Evolutionary conservation across 2,113 vertebrate species (phyloP), one percentile per base, ranked within the genome.

Genomic region (Mus spicilegus): DNA sequence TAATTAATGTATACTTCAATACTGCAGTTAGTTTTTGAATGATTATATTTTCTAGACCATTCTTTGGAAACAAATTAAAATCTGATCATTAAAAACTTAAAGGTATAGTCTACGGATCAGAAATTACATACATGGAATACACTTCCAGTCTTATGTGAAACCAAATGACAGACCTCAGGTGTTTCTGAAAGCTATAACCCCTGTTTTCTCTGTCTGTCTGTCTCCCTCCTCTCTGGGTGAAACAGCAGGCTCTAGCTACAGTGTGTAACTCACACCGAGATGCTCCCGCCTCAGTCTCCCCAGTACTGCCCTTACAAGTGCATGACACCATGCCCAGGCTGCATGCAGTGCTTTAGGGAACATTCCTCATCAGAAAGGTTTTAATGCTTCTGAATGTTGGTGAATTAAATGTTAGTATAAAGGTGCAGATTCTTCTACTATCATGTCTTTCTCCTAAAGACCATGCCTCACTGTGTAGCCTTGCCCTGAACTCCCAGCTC

Each of bases 21-120:
- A 89, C 4, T 95, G 19, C 58, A 89, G 78, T 85, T 1, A 89
- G 82, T 75, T 69, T 96, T 91, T 96, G 54, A 94, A 94, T 77
- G 17, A 84, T n/a, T 87, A 67, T 24, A 78, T 51, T 93, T 94
- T 94, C 87, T 95, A 96, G 91, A 95, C 56, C 92, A 97, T 75
- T 95, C 30, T 49, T 97, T 39, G 89, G 28, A 93, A 90, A 81
- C n/a, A 95, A 97, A 97, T 89, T 33, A 49, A 88, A 30, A 86
- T 28, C 17, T 96, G 36, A 90, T 93, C 30, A 95, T 90, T 93
- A 87, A 67, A 87, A 95, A 93, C 78, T 17, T 93, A 95, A 95
- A 95, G 7, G 39, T 20, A 87, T 36, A 56, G 63, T 73, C 54
- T 58, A 75, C 3, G 73, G 26, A 95, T 26, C 54, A 92, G 49